Evolutionary conservation across 37 sponge, comb jelly and placozoan genomes (phyloP).

Genomic region (Hexactinellida sp.): DNA sequence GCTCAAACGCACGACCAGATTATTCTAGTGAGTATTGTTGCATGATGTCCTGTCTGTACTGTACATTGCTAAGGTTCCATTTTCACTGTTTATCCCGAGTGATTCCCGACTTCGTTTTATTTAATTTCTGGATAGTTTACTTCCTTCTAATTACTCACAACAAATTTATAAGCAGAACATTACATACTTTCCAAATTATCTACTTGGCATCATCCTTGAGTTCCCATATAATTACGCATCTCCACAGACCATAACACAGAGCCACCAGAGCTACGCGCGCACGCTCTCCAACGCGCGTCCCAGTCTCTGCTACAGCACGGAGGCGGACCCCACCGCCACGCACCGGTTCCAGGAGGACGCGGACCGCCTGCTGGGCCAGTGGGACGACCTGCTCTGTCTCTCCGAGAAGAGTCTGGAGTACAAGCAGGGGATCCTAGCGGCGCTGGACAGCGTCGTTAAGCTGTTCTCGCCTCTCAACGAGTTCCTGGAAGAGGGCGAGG

Average conservation of each 20-base stretch:
- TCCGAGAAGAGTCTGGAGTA: neutral
- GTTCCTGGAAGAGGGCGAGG: neutral
- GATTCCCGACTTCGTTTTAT: no score
- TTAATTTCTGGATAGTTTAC: no score
- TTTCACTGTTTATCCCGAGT: no score
- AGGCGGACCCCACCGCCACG: neutral
- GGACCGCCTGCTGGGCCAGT: neutral
- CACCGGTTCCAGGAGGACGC: constrained; percentile 7
- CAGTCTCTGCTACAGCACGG: neutral
- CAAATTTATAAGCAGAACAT: no score
- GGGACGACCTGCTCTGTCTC: neutral
- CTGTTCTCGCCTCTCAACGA: neutral
- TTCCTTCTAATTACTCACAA: no score
- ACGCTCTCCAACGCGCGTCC: constrained; percentile 1
- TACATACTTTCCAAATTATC: no score
- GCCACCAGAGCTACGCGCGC: neutral
- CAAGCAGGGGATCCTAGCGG: neutral
- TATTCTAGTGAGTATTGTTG: neutral
- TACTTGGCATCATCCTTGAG: no score
- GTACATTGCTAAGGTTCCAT: no score
- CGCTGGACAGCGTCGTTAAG: neutral
- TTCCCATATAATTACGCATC: no score
- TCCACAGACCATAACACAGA: neutral
- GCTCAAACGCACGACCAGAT: neutral
- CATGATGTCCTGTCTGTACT: no score